A percentile compares a stretch with the other conserved stretches of the same genome.
These are phyloP conservation scores for Onthophagus sagittarius DNA, from an alignment of 2,888 invertebrate species.

Conservation along the genomic window DNA sequence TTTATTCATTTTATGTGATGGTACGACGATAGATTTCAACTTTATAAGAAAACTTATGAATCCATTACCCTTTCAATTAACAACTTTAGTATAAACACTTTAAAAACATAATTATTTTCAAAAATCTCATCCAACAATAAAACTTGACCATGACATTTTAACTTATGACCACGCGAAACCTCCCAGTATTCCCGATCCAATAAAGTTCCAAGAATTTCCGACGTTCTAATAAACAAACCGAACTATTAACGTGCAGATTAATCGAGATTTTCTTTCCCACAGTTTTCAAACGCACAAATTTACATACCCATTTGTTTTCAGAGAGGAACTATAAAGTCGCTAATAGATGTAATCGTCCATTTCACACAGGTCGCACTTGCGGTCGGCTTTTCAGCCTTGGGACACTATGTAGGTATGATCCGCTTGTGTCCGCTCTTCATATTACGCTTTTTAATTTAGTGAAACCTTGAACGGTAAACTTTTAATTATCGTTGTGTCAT, in stretches of 20 bases:
- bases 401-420: background rate
- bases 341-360: background rate
- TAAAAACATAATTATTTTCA: too few species aligned
- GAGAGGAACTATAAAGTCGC: background rate
- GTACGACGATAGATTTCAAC: too few species aligned
- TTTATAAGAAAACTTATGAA: too few species aligned
- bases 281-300: background rate
- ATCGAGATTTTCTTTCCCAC: background rate
- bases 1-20: too few species aligned
- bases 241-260: too few species aligned
- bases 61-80: background rate
- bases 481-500: too few species aligned
- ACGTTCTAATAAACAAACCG: background rate
- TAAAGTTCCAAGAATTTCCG: background rate
- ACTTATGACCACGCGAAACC: background rate
- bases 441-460: background rate
- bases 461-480: background rate
- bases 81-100: background rate
- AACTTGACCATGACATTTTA: background rate
- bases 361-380: background rate
- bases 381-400: background rate
- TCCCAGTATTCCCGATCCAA: background rate
- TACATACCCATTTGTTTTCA: background rate
- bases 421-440: background rate
- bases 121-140: too few species aligned